Percentiles rank a stretch among this genome's conserved stretches.
Conservation (phyloP, 2,888 invertebrate species). For the Eupithecia pulchellata region DNA sequence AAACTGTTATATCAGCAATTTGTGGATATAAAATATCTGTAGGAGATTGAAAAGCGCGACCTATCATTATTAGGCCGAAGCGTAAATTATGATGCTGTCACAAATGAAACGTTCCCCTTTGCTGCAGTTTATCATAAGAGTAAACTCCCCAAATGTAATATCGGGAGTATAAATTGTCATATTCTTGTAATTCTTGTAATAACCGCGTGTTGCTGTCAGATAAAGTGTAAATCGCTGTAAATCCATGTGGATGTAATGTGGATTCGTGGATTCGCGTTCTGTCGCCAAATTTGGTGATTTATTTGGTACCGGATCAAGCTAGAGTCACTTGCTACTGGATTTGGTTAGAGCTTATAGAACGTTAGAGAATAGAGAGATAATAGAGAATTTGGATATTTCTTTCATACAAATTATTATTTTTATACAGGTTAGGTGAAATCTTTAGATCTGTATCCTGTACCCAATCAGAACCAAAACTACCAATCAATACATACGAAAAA, state of each 20-base stretch:
- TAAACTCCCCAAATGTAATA: constrained; percentile 68
- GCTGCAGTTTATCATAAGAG: constrained; percentile 62
- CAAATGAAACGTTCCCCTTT: constrained; percentile 56
- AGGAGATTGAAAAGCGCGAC: constrained; percentile 24
- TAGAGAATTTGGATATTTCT: not conserved
- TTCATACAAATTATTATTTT: too few relatives aligned
- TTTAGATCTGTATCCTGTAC: too few relatives aligned
- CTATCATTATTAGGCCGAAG: constrained; percentile 36
- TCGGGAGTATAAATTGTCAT: constrained; percentile 73
- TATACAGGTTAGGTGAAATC: too few relatives aligned
- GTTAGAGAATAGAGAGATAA: too few relatives aligned
- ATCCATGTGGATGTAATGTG: constrained; percentile 64
- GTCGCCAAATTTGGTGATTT: constrained; percentile 83
- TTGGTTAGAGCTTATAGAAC: not conserved
- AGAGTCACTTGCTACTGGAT: not conserved
- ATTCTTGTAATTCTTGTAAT: constrained; percentile 73
- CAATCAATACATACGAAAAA: not conserved
- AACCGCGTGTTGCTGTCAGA: constrained; percentile 74
- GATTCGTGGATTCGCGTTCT: constrained; percentile 59
- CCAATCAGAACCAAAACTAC: not conserved
- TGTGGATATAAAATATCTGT: not conserved
- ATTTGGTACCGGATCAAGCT: constrained; percentile 64
- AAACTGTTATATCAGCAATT: not conserved
- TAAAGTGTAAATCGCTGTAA: constrained; percentile 73
- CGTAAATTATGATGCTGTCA: constrained; percentile 40